A percentile compares a stretch with the other conserved stretches of the same genome.
These are phyloP conservation scores for Telmatherina bonti DNA, from an alignment of 2,797 vertebrate genomes.

Conservation along the genomic window DNA sequence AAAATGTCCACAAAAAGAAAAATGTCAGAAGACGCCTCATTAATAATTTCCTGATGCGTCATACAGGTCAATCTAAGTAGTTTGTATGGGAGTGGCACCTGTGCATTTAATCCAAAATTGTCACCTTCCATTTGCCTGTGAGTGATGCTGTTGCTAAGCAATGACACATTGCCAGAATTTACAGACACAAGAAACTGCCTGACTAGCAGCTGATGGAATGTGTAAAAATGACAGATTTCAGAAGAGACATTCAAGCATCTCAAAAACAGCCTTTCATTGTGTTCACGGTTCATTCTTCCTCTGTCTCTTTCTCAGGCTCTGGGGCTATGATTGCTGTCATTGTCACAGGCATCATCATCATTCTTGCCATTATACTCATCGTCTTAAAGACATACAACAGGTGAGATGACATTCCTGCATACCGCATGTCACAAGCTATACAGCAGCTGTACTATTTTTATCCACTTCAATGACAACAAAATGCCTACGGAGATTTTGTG, in stretches of 20 bases:
- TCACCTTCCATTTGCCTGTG: slow-evolving; percentile 23
- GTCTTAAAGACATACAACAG: slow-evolving; percentile 95
- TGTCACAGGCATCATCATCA: slow-evolving; percentile 90
- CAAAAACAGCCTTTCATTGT: background rate
- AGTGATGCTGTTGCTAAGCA: slow-evolving; percentile 35
- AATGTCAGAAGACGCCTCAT: background rate
- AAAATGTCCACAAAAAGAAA: background rate
- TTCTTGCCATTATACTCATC: slow-evolving; percentile 90
- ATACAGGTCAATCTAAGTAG: slow-evolving; percentile 24
- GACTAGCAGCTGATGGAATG: background rate
- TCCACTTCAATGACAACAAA: background rate
- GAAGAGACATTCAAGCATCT: background rate
- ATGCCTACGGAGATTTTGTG: slow-evolving; percentile 7
- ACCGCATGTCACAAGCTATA: background rate
- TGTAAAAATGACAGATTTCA: background rate
- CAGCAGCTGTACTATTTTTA: slow-evolving; percentile 36
- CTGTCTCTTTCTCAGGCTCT: slow-evolving; percentile 84
- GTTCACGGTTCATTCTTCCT: background rate
- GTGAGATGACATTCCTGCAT: slow-evolving; percentile 78
- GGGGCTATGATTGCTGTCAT: slow-evolving; percentile 95
- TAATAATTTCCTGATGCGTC: slow-evolving; percentile 17
- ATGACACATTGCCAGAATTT: background rate
- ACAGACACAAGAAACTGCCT: background rate
- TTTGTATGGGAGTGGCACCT: slow-evolving; percentile 33
- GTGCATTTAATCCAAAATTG: slow-evolving; percentile 33